These are phyloP conservation scores for Dendroctonus valens DNA, from an alignment of 1,140 invertebrate species.

Conservation along the genomic window DNA sequence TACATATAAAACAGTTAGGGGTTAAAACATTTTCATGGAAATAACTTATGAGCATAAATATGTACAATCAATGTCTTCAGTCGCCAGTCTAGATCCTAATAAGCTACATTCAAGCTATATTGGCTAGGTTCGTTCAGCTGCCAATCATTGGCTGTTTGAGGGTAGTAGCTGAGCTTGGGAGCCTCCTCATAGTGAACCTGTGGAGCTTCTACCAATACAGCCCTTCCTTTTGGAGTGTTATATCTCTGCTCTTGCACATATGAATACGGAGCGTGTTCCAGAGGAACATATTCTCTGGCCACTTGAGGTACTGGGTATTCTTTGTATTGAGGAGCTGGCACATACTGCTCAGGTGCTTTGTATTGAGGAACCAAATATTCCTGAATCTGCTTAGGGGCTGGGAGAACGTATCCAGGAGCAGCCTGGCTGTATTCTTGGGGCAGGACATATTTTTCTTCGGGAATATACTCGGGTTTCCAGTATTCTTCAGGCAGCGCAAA, in stretches of 20 bases:
- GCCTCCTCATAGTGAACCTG: not conserved
- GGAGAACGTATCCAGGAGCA: not conserved
- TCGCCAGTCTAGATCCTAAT: not conserved
- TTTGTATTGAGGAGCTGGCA: not conserved
- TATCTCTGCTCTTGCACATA: slow-evolving; percentile 19
- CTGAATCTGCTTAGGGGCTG: not conserved
- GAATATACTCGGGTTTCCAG: slow-evolving; percentile 8
- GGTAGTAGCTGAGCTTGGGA: not conserved
- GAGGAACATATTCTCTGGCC: slow-evolving; percentile 8
- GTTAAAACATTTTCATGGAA: too few species aligned
- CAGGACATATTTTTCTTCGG: slow-evolving; percentile 4
- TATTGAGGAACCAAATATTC: slow-evolving; percentile 10
- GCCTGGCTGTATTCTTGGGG: slow-evolving; percentile 8
- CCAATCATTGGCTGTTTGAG: not conserved
- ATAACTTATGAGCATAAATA: too few species aligned
- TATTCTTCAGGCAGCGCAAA: slow-evolving; percentile 9
- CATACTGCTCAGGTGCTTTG: not conserved
- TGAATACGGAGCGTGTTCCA: slow-evolving; percentile 1
- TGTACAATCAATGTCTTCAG: too few species aligned
- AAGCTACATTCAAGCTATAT: slow-evolving; percentile 15
- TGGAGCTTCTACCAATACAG: not conserved
- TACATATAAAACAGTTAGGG: too few species aligned
- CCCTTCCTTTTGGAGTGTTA: slow-evolving; percentile 14
- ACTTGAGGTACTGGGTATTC: slow-evolving; percentile 11
- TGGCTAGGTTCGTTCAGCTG: not conserved